phyloP scores from a whole-genome alignment of 2,888 invertebrate species.

The Meghimatium bilineatum region DNA sequence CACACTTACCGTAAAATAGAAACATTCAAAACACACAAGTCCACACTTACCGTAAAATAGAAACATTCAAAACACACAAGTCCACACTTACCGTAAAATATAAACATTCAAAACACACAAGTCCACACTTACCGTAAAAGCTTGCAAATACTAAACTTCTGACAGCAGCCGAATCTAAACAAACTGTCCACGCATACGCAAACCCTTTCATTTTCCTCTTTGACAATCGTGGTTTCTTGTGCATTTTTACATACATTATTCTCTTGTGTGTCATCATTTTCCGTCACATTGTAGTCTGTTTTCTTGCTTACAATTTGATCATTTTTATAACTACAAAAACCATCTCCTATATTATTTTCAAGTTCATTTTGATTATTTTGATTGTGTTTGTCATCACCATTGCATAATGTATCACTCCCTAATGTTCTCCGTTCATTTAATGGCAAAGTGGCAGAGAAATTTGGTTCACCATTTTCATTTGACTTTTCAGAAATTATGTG shows the following conservation, averaged over 20 bases:
- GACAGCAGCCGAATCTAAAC: not conserved
- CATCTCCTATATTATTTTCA: not conserved
- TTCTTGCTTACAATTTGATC: not conserved
- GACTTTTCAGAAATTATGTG: slow-evolving; percentile 1
- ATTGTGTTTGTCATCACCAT: not conserved
- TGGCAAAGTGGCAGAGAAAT: not conserved
- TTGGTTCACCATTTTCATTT: not conserved
- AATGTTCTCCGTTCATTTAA: not conserved
- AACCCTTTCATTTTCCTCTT: slow-evolving; percentile 16
- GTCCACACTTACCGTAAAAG: slow-evolving; percentile 32
- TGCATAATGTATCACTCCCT: not conserved
- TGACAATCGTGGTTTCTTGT: not conserved
- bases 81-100: too few species aligned
- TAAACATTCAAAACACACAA: not conserved
- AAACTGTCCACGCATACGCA: slow-evolving; percentile 28
- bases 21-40: not conserved
- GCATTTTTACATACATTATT: not conserved
- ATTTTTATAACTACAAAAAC: not conserved
- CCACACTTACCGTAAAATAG: slow-evolving; percentile 28
- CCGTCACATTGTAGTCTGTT: not conserved
- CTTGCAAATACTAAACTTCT: not conserved
- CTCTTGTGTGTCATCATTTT: not conserved
- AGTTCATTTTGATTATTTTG: not conserved
- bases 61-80: not conserved
- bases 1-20: too few species aligned